phyloP scores from a whole-genome alignment of 2,888 invertebrate species.

The Odontocerum albicorne region DNA sequence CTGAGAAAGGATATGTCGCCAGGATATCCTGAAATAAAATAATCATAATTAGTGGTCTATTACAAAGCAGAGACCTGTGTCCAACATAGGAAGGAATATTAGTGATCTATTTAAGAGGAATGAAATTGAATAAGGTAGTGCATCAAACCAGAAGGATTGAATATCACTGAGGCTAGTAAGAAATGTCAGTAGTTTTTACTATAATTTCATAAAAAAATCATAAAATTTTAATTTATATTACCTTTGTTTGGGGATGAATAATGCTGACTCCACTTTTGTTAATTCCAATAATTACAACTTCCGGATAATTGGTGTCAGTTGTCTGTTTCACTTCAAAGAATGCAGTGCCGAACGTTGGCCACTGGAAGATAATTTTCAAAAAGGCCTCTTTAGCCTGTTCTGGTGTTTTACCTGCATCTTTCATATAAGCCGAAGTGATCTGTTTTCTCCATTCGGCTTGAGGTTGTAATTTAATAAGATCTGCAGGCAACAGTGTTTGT shows the following conservation, averaged over 20 bases:
- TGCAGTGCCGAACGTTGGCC: conserved; percentile 92
- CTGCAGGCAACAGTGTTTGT: conserved; percentile 70
- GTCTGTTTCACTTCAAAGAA: conserved; percentile 95
- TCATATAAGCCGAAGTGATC: conserved; percentile 65
- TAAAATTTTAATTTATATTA: too few species aligned
- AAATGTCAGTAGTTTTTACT: too few species aligned
- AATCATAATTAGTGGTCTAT: too few species aligned
- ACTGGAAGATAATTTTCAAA: conserved; percentile 71
- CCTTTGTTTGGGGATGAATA: conserved; percentile 85
- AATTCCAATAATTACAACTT: conserved; percentile 84
- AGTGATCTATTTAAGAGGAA: too few species aligned
- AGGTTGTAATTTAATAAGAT: conserved; percentile 71
- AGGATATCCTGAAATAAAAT: conserved; percentile 69
- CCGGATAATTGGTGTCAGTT: conserved; percentile 84
- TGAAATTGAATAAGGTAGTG: too few species aligned
- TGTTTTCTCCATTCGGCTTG: conserved; percentile 81
- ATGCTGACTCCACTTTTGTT: conserved; percentile 89
- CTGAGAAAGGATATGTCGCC: conserved; percentile 82
- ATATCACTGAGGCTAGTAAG: too few species aligned
- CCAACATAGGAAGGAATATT: too few species aligned
- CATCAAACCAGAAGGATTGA: too few species aligned
- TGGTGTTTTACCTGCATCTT: conserved; percentile 60
- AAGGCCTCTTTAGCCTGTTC: conserved; percentile 83
- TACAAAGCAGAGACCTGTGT: too few species aligned
- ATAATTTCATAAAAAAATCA: too few species aligned